phyloP scores from a whole-genome alignment of 2,113 vertebrate genomes.

The Vimba vimba region DNA sequence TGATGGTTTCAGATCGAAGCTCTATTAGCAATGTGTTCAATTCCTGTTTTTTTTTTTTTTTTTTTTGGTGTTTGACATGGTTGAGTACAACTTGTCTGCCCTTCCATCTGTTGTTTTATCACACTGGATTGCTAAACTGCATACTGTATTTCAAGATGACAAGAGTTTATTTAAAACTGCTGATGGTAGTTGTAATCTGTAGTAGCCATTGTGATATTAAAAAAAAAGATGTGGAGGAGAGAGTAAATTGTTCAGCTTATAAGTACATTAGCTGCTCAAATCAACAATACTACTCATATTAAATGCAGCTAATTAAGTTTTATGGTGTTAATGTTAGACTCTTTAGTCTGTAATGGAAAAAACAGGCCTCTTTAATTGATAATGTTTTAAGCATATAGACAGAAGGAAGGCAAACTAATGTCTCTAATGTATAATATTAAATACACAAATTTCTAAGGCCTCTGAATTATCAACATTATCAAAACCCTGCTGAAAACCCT shows the following conservation, averaged over 20 bases:
- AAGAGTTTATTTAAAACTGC: not conserved
- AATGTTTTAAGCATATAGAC: not conserved
- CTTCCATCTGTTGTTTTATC: slow-evolving; percentile 11
- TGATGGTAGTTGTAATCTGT: not conserved
- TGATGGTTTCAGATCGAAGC: slow-evolving; percentile 9
- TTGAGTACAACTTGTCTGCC: slow-evolving; percentile 9
- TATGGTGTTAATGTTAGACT: not conserved
- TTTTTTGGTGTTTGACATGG: not conserved
- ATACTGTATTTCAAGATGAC: not conserved
- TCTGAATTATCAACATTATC: not conserved
- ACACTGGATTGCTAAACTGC: not conserved
- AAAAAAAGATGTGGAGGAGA: not conserved
- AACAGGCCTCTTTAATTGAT: not conserved
- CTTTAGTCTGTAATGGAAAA: not conserved
- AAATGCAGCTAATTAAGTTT: not conserved
- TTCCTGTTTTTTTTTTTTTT: not conserved
- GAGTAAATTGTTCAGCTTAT: not conserved
- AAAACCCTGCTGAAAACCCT: too few species aligned
- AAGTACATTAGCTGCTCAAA: not conserved
- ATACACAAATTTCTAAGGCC: not conserved
- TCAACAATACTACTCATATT: not conserved
- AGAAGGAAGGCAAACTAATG: not conserved
- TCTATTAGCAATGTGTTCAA: not conserved
- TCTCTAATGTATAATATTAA: not conserved
- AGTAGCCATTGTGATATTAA: not conserved